These are phyloP conservation scores for Arge pagana DNA, from an alignment of 2,888 invertebrate genomes.

Conservation along the genomic window DNA sequence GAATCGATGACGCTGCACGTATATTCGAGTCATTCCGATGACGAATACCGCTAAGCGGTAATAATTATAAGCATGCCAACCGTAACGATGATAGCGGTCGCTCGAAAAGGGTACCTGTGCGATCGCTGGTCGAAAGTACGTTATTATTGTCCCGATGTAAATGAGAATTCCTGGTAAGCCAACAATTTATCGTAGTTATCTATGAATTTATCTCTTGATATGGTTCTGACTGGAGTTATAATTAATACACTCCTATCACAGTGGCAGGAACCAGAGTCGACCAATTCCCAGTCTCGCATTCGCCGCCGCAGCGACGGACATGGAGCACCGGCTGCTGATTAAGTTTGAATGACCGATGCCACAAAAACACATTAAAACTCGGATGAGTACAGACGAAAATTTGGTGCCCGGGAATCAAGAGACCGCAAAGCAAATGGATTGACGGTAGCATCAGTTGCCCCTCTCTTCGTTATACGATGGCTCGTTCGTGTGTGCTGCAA, in stretches of 20 bases:
- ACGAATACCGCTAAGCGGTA: no score
- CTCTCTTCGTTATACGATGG: slow-evolving; percentile 2
- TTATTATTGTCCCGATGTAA: no score
- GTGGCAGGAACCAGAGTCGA: slow-evolving; percentile 24
- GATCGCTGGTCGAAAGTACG: no score
- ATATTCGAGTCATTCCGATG: no score
- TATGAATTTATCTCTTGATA: slow-evolving; percentile 55
- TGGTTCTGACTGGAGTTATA: slow-evolving; percentile 57
- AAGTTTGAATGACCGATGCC: slow-evolving; percentile 58
- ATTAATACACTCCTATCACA: slow-evolving; percentile 56
- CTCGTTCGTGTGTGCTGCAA: slow-evolving; percentile 7
- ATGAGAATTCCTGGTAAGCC: slow-evolving; percentile 59
- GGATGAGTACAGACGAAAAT: slow-evolving; percentile 58
- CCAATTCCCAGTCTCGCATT: slow-evolving; percentile 19
- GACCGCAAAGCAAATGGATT: slow-evolving; percentile 57
- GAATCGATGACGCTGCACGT: no score
- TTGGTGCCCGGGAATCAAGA: slow-evolving; percentile 55
- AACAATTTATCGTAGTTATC: slow-evolving; percentile 58
- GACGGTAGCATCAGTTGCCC: slow-evolving; percentile 40
- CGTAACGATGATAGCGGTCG: no score
- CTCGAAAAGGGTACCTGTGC: no score
- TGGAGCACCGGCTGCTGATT: slow-evolving; percentile 53
- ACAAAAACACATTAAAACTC: slow-evolving; percentile 59
- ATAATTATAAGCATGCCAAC: no score
- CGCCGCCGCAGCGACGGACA: slow-evolving; percentile 23